Evolutionary conservation across 1,140 invertebrate species (phyloP), one percentile per base, ranked within the genome.

Genomic region (Tigriopus japonicus): DNA sequence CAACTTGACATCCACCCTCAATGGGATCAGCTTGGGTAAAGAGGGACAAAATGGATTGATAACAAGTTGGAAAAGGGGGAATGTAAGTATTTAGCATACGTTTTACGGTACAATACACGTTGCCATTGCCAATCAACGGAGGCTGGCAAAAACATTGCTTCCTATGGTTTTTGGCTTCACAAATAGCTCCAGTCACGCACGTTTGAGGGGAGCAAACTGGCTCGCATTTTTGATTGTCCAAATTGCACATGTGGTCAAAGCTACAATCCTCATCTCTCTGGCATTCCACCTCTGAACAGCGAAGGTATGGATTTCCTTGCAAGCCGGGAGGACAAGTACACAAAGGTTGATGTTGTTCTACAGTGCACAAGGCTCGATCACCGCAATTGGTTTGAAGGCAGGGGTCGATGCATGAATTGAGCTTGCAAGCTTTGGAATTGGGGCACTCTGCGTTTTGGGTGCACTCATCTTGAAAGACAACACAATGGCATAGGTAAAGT

Each of bases 261-360:
- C 9, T 35, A 9, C 28, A 35, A 35, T 35, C 28, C 28, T 35
- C 28, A 35, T 35, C 28, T 9, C 28, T 58, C 12, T 9, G 35
- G 23, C 87, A 91, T 35, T 80, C 82, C 6, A 87, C 85, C 14
- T 74, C 83, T 84, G 70, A 85, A 62, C 71, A 76, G 23, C 76
- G 74, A 6, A 74, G 70, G 45, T 88, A 83, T 0, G 87, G 87
- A 42, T 71, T 68, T 1, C 85, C 86, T 62, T 82, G 80, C 63
- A 77, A 87, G 5, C 86, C 86, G 67, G 85, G 83, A 0, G 87
- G 86, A 70, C 87, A 92, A 17, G 84, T 75, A 67, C 87, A 91
- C 0, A 89, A 75, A 15, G 84, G 81, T 51, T 63, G 59, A 65
- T 88, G 85, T 59, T 81, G 73, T 64, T 83, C 77, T 0, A 82